phyloP scores from a whole-genome alignment of 2,113 vertebrate genomes.

The Merops nubicus region DNA sequence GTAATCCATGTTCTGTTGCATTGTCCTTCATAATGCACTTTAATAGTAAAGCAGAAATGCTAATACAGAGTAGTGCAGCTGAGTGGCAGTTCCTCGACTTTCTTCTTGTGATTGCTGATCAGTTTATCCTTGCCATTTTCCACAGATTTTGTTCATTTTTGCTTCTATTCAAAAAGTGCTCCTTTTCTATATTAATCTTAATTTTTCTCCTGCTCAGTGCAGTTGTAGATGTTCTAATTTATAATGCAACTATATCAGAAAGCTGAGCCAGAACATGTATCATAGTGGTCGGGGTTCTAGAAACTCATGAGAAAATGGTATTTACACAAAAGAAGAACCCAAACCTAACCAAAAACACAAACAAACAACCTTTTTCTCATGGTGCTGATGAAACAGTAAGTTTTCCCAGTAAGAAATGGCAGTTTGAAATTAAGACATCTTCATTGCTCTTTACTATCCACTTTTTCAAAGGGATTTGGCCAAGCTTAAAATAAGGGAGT shows the following conservation, averaged over 20 bases:
- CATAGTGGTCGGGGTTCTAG: not conserved
- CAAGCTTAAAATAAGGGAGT: not conserved
- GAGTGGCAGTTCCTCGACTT: not conserved
- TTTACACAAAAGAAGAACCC: not conserved
- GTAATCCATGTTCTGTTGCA: not conserved
- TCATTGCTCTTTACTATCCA: not conserved
- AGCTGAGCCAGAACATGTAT: not conserved
- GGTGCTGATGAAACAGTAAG: not conserved
- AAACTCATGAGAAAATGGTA: not conserved
- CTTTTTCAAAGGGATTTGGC: not conserved
- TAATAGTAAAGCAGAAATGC: not conserved
- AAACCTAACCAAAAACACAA: not conserved
- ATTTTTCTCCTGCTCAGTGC: not conserved
- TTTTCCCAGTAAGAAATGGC: not conserved
- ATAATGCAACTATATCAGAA: not conserved
- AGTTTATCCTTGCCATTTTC: not conserved
- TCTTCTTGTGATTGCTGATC: not conserved
- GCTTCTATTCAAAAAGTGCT: not conserved
- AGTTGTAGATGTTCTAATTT: not conserved
- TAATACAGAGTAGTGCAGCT: not conserved
- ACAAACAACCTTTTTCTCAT: not conserved
- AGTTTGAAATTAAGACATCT: not conserved
- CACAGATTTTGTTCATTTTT: not conserved
- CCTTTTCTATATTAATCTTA: not conserved
- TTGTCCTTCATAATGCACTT: not conserved